A percentile compares a stretch with the other conserved stretches of the same genome.
Evolutionary conservation across 2,113 vertebrate genomes (phyloP).

Genomic region (Lycaon pictus): DNA sequence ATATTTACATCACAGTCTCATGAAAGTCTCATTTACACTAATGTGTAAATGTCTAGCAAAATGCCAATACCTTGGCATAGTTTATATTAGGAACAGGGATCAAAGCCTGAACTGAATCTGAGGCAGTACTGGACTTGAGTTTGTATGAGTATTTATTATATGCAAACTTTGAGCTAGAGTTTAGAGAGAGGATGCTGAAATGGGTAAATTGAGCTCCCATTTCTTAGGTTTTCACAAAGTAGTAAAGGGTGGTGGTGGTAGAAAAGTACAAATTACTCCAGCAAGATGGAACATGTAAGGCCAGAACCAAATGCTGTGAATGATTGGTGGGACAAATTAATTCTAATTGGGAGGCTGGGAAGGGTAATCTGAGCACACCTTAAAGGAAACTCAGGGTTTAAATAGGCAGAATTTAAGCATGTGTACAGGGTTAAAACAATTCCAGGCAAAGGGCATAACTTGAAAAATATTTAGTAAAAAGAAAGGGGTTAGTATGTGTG

Average conservation of each 20-base stretch:
- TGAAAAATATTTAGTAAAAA: background rate
- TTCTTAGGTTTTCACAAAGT: background rate
- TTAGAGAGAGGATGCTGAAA: background rate
- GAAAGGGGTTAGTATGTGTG: background rate
- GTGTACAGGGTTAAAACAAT: background rate
- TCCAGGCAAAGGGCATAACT: background rate
- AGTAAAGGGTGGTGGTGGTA: background rate
- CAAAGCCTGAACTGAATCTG: background rate
- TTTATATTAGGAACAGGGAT: background rate
- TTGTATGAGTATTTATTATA: background rate
- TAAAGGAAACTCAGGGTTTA: background rate
- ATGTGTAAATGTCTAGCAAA: conserved; percentile 34
- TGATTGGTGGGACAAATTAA: background rate
- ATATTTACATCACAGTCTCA: background rate
- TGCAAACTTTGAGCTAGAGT: background rate
- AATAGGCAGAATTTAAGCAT: background rate
- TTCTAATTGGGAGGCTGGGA: background rate
- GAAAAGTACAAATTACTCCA: background rate
- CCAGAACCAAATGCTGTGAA: background rate
- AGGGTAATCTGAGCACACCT: background rate
- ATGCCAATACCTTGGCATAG: background rate
- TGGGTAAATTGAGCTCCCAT: background rate
- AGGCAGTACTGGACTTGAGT: background rate
- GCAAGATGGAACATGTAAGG: background rate
- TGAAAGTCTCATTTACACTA: conserved; percentile 11